These are phyloP conservation scores for Xestia rhomboidea DNA, from an alignment of 2,888 invertebrate genomes.

Conservation along the genomic window DNA sequence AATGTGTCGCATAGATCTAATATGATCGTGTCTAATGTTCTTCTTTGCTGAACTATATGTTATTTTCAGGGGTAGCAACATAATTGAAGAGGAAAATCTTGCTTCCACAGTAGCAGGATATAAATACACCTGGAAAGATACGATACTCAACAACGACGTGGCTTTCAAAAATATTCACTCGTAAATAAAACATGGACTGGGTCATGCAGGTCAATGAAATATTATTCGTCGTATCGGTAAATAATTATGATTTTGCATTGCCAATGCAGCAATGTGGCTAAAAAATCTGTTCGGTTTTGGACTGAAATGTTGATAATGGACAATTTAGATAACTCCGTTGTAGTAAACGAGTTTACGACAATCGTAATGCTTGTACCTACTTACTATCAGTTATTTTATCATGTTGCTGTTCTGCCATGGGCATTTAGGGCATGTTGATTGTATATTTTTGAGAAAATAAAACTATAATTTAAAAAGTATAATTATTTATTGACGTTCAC, in stretches of 20 bases:
- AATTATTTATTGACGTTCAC: conserved; percentile 86
- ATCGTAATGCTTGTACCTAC: conserved; percentile 4
- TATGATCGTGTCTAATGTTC: not conserved
- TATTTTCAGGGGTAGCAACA: conserved; percentile 76
- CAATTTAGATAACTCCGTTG: conserved; percentile 18
- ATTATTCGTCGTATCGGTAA: conserved; percentile 7
- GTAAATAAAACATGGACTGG: conserved; percentile 54
- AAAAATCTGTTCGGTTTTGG: not conserved
- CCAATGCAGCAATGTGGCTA: too few species aligned
- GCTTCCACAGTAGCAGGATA: conserved; percentile 74
- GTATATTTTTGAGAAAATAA: conserved; percentile 41
- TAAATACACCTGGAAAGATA: conserved; percentile 74
- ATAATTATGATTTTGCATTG: not conserved
- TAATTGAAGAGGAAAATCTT: conserved; percentile 83
- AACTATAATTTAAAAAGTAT: conserved; percentile 64
- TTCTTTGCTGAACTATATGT: not conserved
- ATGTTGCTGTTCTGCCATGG: not conserved
- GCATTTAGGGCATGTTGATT: not conserved
- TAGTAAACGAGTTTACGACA: not conserved
- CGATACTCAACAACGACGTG: conserved; percentile 68
- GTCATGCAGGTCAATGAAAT: conserved; percentile 9
- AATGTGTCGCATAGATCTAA: not conserved
- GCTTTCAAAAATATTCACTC: conserved; percentile 81
- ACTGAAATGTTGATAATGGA: not conserved
- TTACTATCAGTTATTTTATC: conserved; percentile 22